phyloP scores from a whole-genome alignment of 1,140 invertebrate genomes.

The Drosophila setifemur region DNA sequence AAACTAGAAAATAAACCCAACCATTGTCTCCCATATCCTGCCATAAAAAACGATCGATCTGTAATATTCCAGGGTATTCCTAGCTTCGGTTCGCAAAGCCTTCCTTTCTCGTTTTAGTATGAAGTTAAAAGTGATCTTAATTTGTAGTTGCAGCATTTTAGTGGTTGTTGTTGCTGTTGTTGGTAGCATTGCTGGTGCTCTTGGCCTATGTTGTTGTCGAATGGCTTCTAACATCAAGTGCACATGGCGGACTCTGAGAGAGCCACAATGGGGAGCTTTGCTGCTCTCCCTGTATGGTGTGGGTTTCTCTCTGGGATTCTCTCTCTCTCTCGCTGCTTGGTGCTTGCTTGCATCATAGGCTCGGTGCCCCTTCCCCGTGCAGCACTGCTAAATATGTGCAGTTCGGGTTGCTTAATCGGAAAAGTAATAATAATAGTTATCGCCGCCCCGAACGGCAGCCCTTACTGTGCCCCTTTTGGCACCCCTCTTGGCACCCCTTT shows the following conservation, averaged over 20 bases:
- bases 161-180: conserved; percentile 75
- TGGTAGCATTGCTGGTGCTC: conserved; percentile 57
- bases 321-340: neutral
- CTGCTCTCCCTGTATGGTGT: neutral
- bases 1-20: too few species aligned
- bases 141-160: conserved; percentile 58
- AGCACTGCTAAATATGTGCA: conserved; percentile 21
- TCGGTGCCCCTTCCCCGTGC: neutral
- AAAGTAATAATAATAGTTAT: neutral
- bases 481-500: neutral
- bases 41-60: too few species aligned
- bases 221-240: conserved; percentile 68
- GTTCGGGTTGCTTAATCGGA: conserved; percentile 26
- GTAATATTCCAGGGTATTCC: too few species aligned
- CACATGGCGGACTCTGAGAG: too few species aligned
- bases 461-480: neutral
- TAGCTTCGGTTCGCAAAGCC: too few species aligned
- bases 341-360: conserved; percentile 38
- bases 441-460: too few species aligned
- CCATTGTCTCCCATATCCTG: too few species aligned
- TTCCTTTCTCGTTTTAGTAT: too few species aligned
- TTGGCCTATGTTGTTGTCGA: conserved; percentile 33
- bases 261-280: too few species aligned
- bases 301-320: conserved; percentile 1
- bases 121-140: conserved; percentile 12